phyloP scores from a whole-genome alignment of 1,140 invertebrate species.

The Tetragonula clypearis region DNA sequence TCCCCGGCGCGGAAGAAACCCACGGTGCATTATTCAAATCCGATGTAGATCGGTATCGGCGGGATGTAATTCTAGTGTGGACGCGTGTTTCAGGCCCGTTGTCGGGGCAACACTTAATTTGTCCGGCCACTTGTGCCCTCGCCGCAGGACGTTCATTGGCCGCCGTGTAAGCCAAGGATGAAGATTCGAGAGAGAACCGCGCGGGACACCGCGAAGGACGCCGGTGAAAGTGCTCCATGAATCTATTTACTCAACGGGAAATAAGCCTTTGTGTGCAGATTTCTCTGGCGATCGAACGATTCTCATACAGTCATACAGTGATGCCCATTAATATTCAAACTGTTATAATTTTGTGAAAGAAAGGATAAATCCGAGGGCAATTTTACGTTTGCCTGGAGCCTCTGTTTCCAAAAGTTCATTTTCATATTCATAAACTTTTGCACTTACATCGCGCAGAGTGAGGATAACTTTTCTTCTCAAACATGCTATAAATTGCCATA shows the following conservation, averaged over 20 bases:
- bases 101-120: conserved; percentile 73
- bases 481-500: not conserved
- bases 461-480: too few relatives aligned
- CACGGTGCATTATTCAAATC: conserved; percentile 72
- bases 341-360: not conserved
- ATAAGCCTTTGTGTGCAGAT: conserved; percentile 56
- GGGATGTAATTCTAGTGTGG: conserved; percentile 71
- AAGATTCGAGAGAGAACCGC: conserved; percentile 18
- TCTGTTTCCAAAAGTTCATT: too few relatives aligned
- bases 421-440: too few relatives aligned
- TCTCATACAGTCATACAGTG: too few relatives aligned
- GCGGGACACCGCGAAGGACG: not conserved
- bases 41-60: conserved; percentile 72
- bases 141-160: conserved; percentile 44
- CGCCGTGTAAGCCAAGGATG: not conserved
- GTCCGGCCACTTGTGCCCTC: conserved; percentile 45
- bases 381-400: too few relatives aligned
- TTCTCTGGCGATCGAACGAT: conserved; percentile 9
- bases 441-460: too few relatives aligned
- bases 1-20: conserved; percentile 24
- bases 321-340: not conserved
- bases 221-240: conserved; percentile 32
- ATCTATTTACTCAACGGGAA: conserved; percentile 36
- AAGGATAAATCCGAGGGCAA: too few relatives aligned
- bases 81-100: conserved; percentile 70